Conservation (phyloP, 1,140 invertebrate species). For the Frieseomelitta varia region DNA sequence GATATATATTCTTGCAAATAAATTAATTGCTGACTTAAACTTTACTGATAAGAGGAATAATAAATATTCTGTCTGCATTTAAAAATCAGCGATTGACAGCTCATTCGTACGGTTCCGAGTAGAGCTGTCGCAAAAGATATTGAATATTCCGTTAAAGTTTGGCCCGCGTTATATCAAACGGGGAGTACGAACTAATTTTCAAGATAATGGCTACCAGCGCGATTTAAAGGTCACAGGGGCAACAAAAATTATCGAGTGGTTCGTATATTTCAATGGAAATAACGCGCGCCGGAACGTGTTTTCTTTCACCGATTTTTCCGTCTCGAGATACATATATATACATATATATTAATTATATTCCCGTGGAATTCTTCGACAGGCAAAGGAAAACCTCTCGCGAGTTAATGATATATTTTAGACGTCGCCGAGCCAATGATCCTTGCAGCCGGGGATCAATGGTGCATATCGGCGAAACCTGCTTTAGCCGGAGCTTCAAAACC, state of each 20-base stretch:
- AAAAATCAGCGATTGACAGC: no score
- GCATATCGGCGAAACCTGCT: constrained; percentile 66
- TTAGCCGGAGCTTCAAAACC: constrained; percentile 44
- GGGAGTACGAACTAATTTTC: constrained; percentile 37
- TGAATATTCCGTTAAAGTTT: background rate
- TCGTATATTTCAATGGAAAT: constrained; percentile 27
- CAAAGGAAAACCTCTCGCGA: background rate
- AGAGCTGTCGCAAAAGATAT: no score
- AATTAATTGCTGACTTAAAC: no score
- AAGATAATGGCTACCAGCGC: constrained; percentile 48
- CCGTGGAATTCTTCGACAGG: constrained; percentile 16
- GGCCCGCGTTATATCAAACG: constrained; percentile 41
- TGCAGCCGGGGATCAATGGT: constrained; percentile 63
- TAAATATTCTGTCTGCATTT: no score
- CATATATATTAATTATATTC: constrained; percentile 33
- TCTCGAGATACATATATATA: no score
- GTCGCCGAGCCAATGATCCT: constrained; percentile 65
- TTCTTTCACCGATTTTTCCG: background rate
- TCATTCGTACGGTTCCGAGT: no score
- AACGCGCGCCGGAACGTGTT: background rate
- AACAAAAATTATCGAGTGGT: constrained; percentile 23
- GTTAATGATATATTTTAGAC: constrained; percentile 53
- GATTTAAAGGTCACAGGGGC: constrained; percentile 33
- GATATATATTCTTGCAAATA: no score
- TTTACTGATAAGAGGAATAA: no score